Evolutionary conservation across 2,113 vertebrate species (phyloP).

Genomic region (Pteronura brasiliensis): DNA sequence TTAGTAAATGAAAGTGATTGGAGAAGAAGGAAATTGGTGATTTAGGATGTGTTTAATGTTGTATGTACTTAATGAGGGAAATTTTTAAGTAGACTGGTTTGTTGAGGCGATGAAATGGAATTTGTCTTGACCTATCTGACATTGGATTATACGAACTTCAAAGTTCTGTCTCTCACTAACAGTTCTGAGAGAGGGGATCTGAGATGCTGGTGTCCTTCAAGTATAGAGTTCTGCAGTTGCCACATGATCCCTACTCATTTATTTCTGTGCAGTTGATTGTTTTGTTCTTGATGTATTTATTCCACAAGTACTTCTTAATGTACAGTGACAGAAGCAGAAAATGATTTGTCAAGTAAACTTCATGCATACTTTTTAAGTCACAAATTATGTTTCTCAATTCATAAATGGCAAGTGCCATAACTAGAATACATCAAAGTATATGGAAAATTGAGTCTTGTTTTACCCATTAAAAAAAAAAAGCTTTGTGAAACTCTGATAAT

Average conservation of each 20-base stretch:
- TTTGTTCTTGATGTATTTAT: slow-evolving; percentile 3
- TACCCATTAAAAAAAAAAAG: not conserved
- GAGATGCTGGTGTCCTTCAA: not conserved
- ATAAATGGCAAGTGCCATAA: not conserved
- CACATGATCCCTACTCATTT: not conserved
- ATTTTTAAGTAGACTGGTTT: not conserved
- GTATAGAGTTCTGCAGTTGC: not conserved
- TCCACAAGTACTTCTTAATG: not conserved
- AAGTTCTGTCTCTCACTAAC: not conserved
- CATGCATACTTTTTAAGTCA: not conserved
- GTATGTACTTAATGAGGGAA: not conserved
- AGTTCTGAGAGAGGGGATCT: not conserved
- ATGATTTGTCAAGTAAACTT: not conserved
- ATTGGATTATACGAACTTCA: not conserved
- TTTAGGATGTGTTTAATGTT: not conserved
- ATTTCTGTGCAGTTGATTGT: not conserved
- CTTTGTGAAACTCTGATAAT: not conserved
- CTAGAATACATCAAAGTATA: not conserved
- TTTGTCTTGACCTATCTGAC: not conserved
- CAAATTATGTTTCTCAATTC: not conserved
- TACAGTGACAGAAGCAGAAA: not conserved
- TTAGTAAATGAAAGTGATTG: not conserved
- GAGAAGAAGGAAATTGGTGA: not conserved
- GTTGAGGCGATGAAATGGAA: not conserved
- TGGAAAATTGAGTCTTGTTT: not conserved